A percentile compares a stretch with the other conserved stretches of the same genome.
Conservation (phyloP, 1,140 invertebrate species). For the Listronotus bonariensis region DNA sequence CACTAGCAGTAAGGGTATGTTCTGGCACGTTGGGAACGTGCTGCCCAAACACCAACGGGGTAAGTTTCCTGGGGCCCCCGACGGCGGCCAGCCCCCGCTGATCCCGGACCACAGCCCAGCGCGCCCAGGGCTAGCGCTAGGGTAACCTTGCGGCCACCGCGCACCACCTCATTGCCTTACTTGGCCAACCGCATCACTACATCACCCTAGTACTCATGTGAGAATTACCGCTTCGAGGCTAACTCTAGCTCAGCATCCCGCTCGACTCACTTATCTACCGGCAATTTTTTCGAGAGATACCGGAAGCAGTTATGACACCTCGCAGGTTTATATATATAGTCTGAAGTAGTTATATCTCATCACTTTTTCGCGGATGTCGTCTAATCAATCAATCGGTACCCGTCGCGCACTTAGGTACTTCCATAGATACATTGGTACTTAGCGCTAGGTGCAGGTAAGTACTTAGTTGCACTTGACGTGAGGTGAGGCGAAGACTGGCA, state of each 20-base stretch:
- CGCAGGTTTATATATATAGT: background rate
- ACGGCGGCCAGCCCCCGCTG: conserved; percentile 75
- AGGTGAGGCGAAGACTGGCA: conserved; percentile 49
- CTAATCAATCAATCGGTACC: conserved; percentile 2
- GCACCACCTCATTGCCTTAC: conserved; percentile 56
- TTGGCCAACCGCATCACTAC: conserved; percentile 38
- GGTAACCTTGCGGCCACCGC: conserved; percentile 50
- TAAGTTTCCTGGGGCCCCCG: conserved; percentile 78
- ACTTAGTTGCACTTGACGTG: conserved; percentile 51
- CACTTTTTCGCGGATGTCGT: conserved; percentile 17
- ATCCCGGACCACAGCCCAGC: conserved; percentile 84
- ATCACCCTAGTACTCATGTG: conserved; percentile 25
- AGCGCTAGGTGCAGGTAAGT: conserved; percentile 39
- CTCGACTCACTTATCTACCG: conserved; percentile 32
- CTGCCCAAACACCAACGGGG: conserved; percentile 91
- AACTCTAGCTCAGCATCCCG: conserved; percentile 24
- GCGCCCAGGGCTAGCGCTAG: conserved; percentile 42
- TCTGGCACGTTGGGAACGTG: conserved; percentile 94
- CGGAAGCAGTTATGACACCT: conserved; percentile 6
- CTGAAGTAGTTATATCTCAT: no score
- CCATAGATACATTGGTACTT: no score
- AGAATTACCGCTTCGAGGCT: background rate
- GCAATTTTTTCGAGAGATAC: conserved; percentile 9
- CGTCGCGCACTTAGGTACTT: conserved; percentile 18
- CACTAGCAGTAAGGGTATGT: conserved; percentile 87